These are phyloP conservation scores for Luehdorfia chinensis DNA, from an alignment of 1,140 invertebrate genomes.

Conservation along the genomic window DNA sequence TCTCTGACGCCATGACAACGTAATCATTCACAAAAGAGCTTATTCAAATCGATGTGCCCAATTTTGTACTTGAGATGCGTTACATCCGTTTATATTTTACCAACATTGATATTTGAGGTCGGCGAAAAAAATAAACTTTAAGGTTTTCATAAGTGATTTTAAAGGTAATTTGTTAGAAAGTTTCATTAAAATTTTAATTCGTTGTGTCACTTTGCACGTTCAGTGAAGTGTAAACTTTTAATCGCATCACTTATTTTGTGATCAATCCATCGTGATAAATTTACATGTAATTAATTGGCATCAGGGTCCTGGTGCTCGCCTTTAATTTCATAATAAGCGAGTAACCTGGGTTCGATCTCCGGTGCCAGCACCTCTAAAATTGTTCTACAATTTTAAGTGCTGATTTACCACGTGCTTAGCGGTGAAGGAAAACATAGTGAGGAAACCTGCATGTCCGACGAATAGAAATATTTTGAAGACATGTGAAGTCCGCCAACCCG, in stretches of 20 bases:
- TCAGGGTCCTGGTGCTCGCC: too few relatives aligned
- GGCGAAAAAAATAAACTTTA: not conserved
- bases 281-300: constrained; percentile 4
- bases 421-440: too few relatives aligned
- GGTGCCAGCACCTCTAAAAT: too few relatives aligned
- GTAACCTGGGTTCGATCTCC: too few relatives aligned
- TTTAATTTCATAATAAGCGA: too few relatives aligned
- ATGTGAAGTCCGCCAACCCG: too few relatives aligned
- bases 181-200: constrained; percentile 10
- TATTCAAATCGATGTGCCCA: constrained; percentile 15
- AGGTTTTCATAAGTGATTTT: not conserved
- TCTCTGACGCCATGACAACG: not conserved
- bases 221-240: constrained; percentile 14
- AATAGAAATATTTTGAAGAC: too few relatives aligned
- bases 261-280: constrained; percentile 14
- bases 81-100: constrained; percentile 7
- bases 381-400: too few relatives aligned
- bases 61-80: constrained; percentile 7
- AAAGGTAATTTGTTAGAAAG: not conserved
- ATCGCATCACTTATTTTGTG: constrained; percentile 12
- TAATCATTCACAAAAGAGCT: constrained; percentile 10
- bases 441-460: too few relatives aligned
- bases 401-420: too few relatives aligned
- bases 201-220: constrained; percentile 9
- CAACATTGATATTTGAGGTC: constrained; percentile 4